A percentile compares a stretch with the other conserved stretches of the same genome.
Conservation (phyloP, 2,113 vertebrate species). For the Struthio camelus region DNA sequence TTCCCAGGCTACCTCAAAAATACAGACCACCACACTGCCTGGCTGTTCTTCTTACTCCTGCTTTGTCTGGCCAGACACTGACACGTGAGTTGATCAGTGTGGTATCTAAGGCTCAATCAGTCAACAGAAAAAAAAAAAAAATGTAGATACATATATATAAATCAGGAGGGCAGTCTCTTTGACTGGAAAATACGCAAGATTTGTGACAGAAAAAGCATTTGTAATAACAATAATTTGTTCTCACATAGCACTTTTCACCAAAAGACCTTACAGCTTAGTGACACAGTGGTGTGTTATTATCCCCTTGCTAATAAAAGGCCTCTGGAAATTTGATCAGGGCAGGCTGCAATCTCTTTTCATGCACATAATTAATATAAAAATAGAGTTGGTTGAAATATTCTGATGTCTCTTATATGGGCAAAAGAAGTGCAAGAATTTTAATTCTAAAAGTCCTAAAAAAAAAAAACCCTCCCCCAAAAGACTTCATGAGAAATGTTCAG, state of each 20-base stretch:
- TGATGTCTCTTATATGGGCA: not conserved
- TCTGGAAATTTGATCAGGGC: not conserved
- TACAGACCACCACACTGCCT: not conserved
- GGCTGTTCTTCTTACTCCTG: not conserved
- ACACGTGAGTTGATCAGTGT: rapidly evolving
- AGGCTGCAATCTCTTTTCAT: not conserved
- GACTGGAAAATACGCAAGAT: not conserved
- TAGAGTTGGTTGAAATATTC: not conserved
- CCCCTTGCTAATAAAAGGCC: not conserved
- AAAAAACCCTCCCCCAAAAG: not conserved
- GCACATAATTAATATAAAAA: not conserved
- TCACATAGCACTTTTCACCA: not conserved
- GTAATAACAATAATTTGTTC: not conserved
- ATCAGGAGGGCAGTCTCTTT: not conserved
- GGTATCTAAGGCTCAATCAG: not conserved
- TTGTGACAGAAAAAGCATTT: not conserved
- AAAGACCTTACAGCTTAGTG: not conserved
- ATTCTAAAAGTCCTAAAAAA: not conserved
- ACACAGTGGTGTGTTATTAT: not conserved
- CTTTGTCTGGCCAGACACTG: not conserved
- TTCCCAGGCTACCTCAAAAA: not conserved
- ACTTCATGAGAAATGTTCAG: not conserved
- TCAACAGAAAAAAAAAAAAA: not conserved
- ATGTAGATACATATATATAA: not conserved
- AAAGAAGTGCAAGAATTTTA: not conserved